Percentiles rank a stretch among this genome's conserved stretches.
Conservation (phyloP, 2,888 invertebrate genomes). For the Dasypolia templi region DNA sequence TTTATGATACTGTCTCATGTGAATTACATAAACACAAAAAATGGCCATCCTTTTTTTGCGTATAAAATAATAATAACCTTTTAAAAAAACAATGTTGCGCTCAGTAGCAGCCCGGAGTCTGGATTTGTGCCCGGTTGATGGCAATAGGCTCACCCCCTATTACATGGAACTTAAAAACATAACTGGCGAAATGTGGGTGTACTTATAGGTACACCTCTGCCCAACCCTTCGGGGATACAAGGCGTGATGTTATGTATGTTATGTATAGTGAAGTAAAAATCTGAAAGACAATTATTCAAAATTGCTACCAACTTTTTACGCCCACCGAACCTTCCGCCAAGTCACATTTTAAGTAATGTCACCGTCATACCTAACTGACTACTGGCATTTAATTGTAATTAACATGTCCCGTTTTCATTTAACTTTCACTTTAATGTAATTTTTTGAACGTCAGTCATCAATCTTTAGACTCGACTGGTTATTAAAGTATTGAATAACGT, state of each 20-base stretch:
- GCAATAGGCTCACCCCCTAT: too few species aligned
- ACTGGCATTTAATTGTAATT: slow-evolving; percentile 65
- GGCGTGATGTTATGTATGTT: too few species aligned
- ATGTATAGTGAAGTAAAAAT: neutral
- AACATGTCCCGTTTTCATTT: slow-evolving; percentile 58
- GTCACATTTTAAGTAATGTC: slow-evolving; percentile 53
- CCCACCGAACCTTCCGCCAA: slow-evolving; percentile 11
- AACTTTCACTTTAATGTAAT: slow-evolving; percentile 63
- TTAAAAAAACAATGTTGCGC: slow-evolving; percentile 9
- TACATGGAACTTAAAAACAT: too few species aligned
- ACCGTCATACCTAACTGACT: slow-evolving; percentile 53
- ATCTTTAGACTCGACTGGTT: slow-evolving; percentile 57
- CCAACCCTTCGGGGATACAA: too few species aligned
- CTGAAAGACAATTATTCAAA: neutral
- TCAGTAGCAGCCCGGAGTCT: too few species aligned
- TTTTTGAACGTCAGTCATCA: slow-evolving; percentile 58
- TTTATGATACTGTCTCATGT: neutral
- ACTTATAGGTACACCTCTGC: too few species aligned
- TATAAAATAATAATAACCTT: neutral
- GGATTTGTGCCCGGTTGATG: too few species aligned
- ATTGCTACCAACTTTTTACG: slow-evolving; percentile 15
- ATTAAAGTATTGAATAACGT: slow-evolving; percentile 57
- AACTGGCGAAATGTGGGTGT: too few species aligned
- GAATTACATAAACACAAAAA: neutral
- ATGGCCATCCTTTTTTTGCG: neutral